phyloP scores from a whole-genome alignment of 2,113 vertebrate genomes.

The Melospiza georgiana region DNA sequence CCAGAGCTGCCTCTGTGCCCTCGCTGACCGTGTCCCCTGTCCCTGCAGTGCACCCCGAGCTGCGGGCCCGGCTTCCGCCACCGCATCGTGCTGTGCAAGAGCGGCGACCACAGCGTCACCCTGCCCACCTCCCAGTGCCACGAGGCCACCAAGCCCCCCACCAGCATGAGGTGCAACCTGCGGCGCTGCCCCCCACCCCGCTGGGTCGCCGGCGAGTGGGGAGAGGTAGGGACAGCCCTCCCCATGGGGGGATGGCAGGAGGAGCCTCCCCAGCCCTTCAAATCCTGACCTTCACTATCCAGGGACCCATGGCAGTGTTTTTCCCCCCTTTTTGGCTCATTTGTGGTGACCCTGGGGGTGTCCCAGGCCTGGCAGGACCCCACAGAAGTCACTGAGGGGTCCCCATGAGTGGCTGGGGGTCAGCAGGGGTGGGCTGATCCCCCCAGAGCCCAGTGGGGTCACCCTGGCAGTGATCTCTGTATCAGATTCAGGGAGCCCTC shows the following conservation, averaged over 20 bases:
- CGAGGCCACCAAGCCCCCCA: conserved; percentile 84
- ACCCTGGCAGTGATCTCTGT: neutral
- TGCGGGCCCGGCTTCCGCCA: conserved; percentile 94
- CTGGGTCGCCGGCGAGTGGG: conserved; percentile 93
- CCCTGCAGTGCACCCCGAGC: conserved; percentile 89
- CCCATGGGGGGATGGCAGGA: neutral
- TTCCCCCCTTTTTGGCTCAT: neutral
- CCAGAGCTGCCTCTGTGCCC: neutral
- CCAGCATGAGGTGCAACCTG: conserved; percentile 93
- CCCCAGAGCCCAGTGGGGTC: neutral
- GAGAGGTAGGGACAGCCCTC: conserved; percentile 79
- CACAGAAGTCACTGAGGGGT: neutral
- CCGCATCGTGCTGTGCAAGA: conserved; percentile 92
- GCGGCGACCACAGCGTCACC: conserved; percentile 83
- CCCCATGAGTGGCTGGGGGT: neutral
- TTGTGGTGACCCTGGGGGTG: neutral
- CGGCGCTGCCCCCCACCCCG: conserved; percentile 91
- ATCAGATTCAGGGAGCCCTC: too few relatives aligned
- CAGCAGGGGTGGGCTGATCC: neutral
- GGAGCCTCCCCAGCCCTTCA: neutral
- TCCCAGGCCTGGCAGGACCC: neutral
- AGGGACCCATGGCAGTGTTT: accelerated
- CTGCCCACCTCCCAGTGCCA: conserved; percentile 84
- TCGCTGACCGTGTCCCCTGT: neutral
- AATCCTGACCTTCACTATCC: neutral